Evolutionary conservation across 2,888 invertebrate genomes (phyloP).

Genomic region (Sipha maydis): DNA sequence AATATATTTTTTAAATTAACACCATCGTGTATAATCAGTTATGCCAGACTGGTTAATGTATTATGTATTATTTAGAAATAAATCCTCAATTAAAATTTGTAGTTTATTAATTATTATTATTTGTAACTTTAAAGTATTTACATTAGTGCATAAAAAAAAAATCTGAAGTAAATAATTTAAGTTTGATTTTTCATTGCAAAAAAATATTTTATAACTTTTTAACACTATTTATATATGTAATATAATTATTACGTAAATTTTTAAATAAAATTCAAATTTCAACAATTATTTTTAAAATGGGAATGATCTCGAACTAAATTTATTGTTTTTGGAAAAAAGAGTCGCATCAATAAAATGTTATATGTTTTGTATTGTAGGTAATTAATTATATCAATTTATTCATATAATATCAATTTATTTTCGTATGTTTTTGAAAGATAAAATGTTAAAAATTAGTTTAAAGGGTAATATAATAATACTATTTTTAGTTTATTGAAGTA

Average conservation of each 20-base stretch:
- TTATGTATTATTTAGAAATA: background rate
- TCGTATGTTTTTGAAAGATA: background rate
- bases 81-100: background rate
- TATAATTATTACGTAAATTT: too few species aligned
- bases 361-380: too few species aligned
- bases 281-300: too few species aligned
- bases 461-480: too few species aligned
- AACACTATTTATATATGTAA: too few species aligned
- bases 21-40: background rate
- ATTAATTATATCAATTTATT: too few species aligned
- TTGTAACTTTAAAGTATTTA: background rate
- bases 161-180: background rate
- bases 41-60: background rate
- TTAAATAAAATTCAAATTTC: too few species aligned
- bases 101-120: background rate
- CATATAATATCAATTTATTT: background rate
- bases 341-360: too few species aligned
- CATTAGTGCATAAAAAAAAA: background rate
- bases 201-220: background rate
- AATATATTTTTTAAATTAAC: background rate
- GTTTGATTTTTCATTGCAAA: background rate
- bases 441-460: background rate
- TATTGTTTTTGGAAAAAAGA: too few species aligned
- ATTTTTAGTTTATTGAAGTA: background rate
- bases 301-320: too few species aligned